These are phyloP conservation scores for Prionailurus bengalensis DNA, from an alignment of 2,113 vertebrate genomes.

Conservation along the genomic window DNA sequence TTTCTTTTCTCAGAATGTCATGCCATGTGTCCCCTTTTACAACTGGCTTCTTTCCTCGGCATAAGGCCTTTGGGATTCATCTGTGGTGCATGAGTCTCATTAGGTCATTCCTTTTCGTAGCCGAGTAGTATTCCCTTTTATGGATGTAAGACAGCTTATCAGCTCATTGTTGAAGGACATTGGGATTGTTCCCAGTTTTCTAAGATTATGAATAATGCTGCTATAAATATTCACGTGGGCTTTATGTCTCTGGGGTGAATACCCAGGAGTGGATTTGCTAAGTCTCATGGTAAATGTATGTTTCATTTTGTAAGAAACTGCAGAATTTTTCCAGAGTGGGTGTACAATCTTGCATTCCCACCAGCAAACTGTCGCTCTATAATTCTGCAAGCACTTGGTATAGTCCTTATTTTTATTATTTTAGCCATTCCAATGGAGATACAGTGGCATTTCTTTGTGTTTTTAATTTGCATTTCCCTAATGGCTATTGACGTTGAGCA, in stretches of 20 bases:
- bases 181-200: not conserved
- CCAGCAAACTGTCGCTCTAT: not conserved
- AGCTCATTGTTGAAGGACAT: not conserved
- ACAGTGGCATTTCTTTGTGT: not conserved
- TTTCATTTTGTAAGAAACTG: constrained; percentile 12
- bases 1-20: not conserved
- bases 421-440: not conserved
- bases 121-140: not conserved
- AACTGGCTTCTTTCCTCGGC: not conserved
- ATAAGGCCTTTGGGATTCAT: not conserved
- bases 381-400: not conserved
- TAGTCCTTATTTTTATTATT: constrained; percentile 1
- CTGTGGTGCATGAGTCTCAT: not conserved
- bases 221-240: not conserved
- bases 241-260: not conserved
- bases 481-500: not conserved
- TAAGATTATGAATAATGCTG: not conserved
- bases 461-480: constrained; percentile 31
- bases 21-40: not conserved
- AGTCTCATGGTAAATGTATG: not conserved
- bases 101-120: not conserved
- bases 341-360: not conserved
- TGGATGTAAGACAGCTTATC: not conserved
- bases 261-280: not conserved
- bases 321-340: not conserved